These are phyloP conservation scores for Xestia rhomboidea DNA, from an alignment of 2,888 invertebrate genomes.

Conservation along the genomic window DNA sequence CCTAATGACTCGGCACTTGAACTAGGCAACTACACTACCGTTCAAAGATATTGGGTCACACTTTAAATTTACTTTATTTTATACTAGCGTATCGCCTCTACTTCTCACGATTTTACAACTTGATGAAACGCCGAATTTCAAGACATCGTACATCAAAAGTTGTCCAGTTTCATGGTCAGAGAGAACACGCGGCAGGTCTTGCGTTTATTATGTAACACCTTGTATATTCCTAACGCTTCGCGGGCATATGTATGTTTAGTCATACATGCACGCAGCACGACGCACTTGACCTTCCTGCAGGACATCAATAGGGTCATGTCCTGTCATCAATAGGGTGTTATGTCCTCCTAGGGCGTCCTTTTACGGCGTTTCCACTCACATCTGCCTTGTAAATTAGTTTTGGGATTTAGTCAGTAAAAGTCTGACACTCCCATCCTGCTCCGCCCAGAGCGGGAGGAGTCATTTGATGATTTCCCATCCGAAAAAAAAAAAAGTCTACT, in stretches of 20 bases:
- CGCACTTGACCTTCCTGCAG: neutral
- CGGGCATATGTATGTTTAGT: no score
- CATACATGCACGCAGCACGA: no score
- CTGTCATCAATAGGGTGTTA: neutral
- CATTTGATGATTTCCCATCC: no score
- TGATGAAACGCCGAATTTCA: neutral
- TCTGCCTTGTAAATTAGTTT: neutral
- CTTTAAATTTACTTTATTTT: neutral
- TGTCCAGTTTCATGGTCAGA: no score
- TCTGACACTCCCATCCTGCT: no score
- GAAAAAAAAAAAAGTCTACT: no score
- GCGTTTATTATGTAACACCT: no score
- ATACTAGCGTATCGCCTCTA: neutral
- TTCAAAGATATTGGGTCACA: slow-evolving; percentile 5
- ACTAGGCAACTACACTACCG: slow-evolving; percentile 36
- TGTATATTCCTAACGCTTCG: no score
- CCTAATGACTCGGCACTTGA: slow-evolving; percentile 64
- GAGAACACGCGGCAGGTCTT: no score
- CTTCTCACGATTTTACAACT: neutral
- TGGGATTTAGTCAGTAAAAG: no score
- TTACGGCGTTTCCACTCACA: neutral
- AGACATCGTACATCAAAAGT: no score
- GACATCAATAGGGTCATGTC: neutral
- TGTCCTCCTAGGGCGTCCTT: neutral
- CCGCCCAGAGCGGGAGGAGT: no score